phyloP scores from a whole-genome alignment of 2,888 invertebrate genomes.

The Panorpa germanica region DNA sequence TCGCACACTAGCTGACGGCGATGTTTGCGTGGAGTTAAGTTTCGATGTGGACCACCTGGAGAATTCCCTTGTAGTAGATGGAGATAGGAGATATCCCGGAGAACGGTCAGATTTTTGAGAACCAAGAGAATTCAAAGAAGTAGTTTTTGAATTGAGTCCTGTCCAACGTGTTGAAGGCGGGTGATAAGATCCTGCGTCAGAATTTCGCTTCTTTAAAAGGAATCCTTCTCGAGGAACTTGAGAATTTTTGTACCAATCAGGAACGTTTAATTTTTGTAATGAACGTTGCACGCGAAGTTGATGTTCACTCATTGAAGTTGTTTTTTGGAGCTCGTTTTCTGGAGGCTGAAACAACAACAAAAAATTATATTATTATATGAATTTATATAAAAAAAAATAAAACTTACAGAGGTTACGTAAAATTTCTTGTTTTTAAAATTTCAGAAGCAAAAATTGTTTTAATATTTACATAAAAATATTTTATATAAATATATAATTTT shows the following conservation, averaged over 20 bases:
- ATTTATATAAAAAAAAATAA: too few relatives aligned
- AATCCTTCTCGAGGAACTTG: constrained; percentile 55
- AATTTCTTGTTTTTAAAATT: too few relatives aligned
- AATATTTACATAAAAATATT: too few relatives aligned
- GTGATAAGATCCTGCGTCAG: constrained; percentile 40
- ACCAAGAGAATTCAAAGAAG: constrained; percentile 62
- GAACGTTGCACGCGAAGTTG: constrained; percentile 86
- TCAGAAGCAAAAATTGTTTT: too few relatives aligned
- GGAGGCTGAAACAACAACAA: constrained; percentile 51
- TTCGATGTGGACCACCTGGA: constrained; percentile 52
- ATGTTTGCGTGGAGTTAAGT: constrained; percentile 52
- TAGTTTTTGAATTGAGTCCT: constrained; percentile 67
- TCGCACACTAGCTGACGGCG: constrained; percentile 53
- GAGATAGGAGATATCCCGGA: constrained; percentile 23
- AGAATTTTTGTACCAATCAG: constrained; percentile 72
- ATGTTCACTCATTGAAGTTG: constrained; percentile 73
- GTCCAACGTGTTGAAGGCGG: constrained; percentile 34
- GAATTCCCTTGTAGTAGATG: constrained; percentile 11
- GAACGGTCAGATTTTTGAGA: constrained; percentile 25
- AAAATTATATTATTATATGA: too few relatives aligned
- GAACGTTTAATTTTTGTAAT: constrained; percentile 81
- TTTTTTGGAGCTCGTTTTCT: constrained; percentile 85
- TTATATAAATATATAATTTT: too few relatives aligned
- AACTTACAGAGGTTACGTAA: too few relatives aligned
- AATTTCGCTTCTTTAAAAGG: constrained; percentile 60